These are phyloP conservation scores for Tenthredo mesomela DNA, from an alignment of 2,888 invertebrate species.

Conservation along the genomic window DNA sequence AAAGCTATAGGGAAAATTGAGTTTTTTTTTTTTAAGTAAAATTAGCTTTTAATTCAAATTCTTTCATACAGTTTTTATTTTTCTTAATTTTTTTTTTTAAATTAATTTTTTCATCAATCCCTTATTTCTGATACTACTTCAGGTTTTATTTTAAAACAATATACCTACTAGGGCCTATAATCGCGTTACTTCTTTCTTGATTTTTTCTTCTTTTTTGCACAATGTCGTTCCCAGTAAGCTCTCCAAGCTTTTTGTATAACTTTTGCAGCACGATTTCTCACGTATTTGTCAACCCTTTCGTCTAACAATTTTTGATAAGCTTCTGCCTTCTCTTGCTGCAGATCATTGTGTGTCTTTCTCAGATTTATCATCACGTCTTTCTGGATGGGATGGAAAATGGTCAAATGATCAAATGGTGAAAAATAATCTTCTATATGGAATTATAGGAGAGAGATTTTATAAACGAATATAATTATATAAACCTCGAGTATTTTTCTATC, in stretches of 20 bases:
- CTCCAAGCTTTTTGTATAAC: conserved; percentile 72
- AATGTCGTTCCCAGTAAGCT: conserved; percentile 62
- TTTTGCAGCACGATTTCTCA: conserved; percentile 69
- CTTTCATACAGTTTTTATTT: too few species aligned
- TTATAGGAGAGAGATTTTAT: background rate
- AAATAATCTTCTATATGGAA: too few species aligned
- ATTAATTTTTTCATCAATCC: background rate
- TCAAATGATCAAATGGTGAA: background rate
- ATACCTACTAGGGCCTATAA: too few species aligned
- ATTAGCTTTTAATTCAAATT: too few species aligned
- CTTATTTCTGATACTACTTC: background rate
- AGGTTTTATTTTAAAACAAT: background rate
- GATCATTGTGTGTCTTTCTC: conserved; percentile 57
- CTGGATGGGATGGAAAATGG: background rate
- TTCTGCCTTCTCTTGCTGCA: conserved; percentile 68
- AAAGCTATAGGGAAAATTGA: background rate
- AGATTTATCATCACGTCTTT: conserved; percentile 42
- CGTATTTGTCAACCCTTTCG: conserved; percentile 64
- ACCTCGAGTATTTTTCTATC: conserved; percentile 34
- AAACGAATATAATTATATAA: background rate
- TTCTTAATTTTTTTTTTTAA: too few species aligned
- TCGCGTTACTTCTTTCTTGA: conserved; percentile 61
- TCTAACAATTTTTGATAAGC: conserved; percentile 62
- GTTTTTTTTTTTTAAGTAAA: background rate
- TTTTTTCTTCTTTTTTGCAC: conserved; percentile 65